Evolutionary conservation across 2,113 vertebrate genomes (phyloP), one percentile per base, ranked within the genome.

Genomic region (Onychostruthus taczanowskii): DNA sequence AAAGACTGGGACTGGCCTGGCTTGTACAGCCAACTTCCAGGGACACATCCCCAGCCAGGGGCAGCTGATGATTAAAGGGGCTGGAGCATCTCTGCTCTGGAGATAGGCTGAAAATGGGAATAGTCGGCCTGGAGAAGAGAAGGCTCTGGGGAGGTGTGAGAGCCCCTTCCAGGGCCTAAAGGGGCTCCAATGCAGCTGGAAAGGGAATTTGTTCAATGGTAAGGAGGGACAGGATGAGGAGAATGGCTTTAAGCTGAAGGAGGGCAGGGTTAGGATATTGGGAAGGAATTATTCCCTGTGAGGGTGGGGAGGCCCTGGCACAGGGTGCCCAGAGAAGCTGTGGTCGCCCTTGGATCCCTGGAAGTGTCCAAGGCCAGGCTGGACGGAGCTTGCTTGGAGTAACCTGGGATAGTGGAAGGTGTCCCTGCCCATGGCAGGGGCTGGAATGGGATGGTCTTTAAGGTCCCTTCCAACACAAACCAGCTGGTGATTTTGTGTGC

Each of bases 1-100:
- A 35, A 44, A 82, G 26, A 43, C 22, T 41, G 16, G 8, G 0
- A 1, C 55, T 67, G 5, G 16, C 44, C 53, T 68, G n/a, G 21
- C 31, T 76, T 37, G 53, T 46, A 50, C 2, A 3, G 50, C 9
- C 49, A 84, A 5, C 30, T 43, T 44, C 64, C 67, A 33, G 8
- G 35, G 10, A 52, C 31, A 12, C 0, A 0, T 43, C 67, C 39
- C 52, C 76, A 55, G 23, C 3, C 10, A 0, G 0, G 55, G 41
- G 33, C 19, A 77, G 75, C 21, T 13, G 19, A 49, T 43, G 17
- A 76, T 43, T 31, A 62, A 83, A 69, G 62, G 62, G 55, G 47
- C 35, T 62, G 55, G 55, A 76, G 35, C 47, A 41, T 10, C 7
- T 70, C 43, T 69, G 35, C 43, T 43, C 43, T 84, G 63, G 15